Conservation (phyloP, 2,113 vertebrate species). For the Ptilorrhoa leucosticta region DNA sequence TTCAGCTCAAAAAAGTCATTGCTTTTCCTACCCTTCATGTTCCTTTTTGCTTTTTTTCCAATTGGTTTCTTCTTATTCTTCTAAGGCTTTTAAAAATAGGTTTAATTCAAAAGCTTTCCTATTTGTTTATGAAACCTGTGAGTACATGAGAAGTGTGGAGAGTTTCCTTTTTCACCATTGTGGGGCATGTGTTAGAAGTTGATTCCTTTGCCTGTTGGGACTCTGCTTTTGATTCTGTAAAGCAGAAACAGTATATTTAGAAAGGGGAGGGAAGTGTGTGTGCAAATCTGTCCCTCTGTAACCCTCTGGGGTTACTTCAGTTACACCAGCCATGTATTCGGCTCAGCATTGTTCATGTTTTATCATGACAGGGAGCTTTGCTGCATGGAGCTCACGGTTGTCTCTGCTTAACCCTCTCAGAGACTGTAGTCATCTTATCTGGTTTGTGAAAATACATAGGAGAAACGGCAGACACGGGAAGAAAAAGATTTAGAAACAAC, state of each 20-base stretch:
- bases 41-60: not conserved
- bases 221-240: not conserved
- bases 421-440: not conserved
- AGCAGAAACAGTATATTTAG: not conserved
- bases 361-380: not conserved
- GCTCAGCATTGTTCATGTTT: not conserved
- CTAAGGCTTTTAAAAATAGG: not conserved
- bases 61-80: not conserved
- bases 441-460: not conserved
- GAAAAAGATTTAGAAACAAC: not conserved
- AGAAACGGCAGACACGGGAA: not conserved
- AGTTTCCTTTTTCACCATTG: conserved; percentile 13
- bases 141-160: not conserved
- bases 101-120: not conserved
- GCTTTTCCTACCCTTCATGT: not conserved
- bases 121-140: not conserved
- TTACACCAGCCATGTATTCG: not conserved
- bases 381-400: not conserved
- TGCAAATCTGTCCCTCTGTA: not conserved
- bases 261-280: not conserved
- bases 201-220: not conserved
- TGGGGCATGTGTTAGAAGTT: conserved; percentile 9
- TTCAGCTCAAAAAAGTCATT: not conserved
- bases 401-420: conserved; percentile 2
- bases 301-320: not conserved